Evolutionary conservation across 2,888 invertebrate species (phyloP), one percentile per base, ranked within the genome.

Genomic region (Pristionchus mayeri): DNA sequence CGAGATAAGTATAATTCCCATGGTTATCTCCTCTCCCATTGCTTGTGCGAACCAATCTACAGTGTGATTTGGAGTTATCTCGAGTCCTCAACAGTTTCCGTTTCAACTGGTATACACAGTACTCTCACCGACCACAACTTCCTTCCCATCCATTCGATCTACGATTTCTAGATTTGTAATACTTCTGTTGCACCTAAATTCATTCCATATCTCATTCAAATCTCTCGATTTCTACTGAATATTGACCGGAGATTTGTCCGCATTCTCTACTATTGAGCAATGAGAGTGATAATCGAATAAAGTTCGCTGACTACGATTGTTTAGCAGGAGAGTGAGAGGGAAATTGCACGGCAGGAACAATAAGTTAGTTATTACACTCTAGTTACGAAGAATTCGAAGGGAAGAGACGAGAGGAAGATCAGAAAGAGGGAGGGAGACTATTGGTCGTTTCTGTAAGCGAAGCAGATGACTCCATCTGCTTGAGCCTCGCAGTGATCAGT

Each of bases 401-500:
- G 30, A 60, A 60, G 27, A 60, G 27, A 60, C 24, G 63, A 18
- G 44, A 13, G 44, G 13, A 24, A 24, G 57, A 24, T 24, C n/a
- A n/a, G n/a, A 30, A 30, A 9, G 7, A n/a, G 2, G 37, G 6
- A 67, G 30, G 0, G 6, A 40, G 37, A 67, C 48, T 76, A 76
- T 76, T 44, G 50, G 13, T 81, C 81, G 34, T 57, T 81, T 44
- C 60, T 18, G 27, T 81, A 81, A n/a, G 60, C 81, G 44, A 81
- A 81, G 24, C 81, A 81, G 30, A 81, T 81, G 37, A 81, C 81
- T 44, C 81, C 81, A 27, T 81, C 81, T 24, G 60, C 50, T 60
- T 81, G 81, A 27, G 81, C 81, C 27, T 81, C 81, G 11, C 81
- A 81, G 60, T 81, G 81, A 44, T 60, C 57, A 2, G 81, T 81